These are phyloP conservation scores for Anneissia japonica DNA, from an alignment of 35 echinoderm and acorn worm genomes.

Conservation along the genomic window DNA sequence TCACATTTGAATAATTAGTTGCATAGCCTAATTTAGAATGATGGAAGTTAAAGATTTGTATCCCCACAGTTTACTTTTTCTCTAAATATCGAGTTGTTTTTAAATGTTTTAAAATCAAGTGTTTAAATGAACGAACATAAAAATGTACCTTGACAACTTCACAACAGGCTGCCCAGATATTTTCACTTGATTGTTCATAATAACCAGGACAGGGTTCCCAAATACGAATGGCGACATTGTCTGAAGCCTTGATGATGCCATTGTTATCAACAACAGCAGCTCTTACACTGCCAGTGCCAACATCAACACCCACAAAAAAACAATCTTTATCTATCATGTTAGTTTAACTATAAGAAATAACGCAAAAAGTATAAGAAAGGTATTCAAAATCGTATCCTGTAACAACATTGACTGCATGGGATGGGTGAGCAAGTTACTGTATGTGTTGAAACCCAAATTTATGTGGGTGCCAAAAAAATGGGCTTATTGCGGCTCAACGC, in stretches of 20 bases:
- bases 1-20: too few relatives aligned
- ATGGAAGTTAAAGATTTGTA: neutral
- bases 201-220: slow-evolving; percentile 55
- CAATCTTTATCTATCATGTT: neutral
- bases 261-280: slow-evolving; percentile 56
- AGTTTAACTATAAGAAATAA: neutral
- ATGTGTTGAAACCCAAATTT: too few relatives aligned
- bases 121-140: neutral
- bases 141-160: slow-evolving; percentile 64
- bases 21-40: too few relatives aligned
- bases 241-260: slow-evolving; percentile 37
- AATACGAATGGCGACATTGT: slow-evolving; percentile 39
- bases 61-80: neutral
- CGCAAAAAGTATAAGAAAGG: too few relatives aligned
- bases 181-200: slow-evolving; percentile 84
- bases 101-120: neutral
- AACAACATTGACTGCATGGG: too few relatives aligned
- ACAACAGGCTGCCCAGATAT: slow-evolving; percentile 78
- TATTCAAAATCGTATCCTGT: too few relatives aligned
- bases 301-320: slow-evolving; percentile 78
- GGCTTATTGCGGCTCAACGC: neutral
- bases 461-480: too few relatives aligned
- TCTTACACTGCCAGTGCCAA: slow-evolving; percentile 69
- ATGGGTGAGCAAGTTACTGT: too few relatives aligned
- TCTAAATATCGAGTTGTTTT: neutral